Percentiles rank a stretch among this genome's conserved stretches.
Evolutionary conservation across 2,888 invertebrate species (phyloP).

Genomic region (Lepidocyrtinus sp.): DNA sequence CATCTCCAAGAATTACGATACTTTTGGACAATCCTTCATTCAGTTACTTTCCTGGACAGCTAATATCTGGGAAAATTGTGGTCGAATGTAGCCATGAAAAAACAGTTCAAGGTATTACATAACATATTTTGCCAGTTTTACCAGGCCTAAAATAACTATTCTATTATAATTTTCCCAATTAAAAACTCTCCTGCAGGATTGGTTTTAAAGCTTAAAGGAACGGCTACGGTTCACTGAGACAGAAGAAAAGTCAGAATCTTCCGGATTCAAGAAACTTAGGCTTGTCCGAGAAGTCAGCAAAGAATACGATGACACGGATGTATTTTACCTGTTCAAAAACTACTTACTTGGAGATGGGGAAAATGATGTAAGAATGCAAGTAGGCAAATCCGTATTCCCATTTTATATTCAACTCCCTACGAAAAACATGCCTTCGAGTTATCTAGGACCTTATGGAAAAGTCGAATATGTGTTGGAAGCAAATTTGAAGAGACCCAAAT

Average conservation of each 20-base stretch:
- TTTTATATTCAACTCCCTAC: constrained; percentile 83
- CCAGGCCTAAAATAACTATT: too few species aligned
- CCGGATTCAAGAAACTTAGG: constrained; percentile 76
- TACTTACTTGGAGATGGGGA: constrained; percentile 80
- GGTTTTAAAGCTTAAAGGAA: constrained; percentile 81
- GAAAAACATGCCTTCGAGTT: constrained; percentile 83
- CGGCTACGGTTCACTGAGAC: constrained; percentile 83
- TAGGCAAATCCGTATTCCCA: constrained; percentile 83
- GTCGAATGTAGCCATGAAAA: constrained; percentile 77
- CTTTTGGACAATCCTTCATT: constrained; percentile 81
- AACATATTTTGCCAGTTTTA: too few species aligned
- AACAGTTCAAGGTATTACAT: constrained; percentile 79
- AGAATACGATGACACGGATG: constrained; percentile 80
- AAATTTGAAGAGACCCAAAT: constrained; percentile 82
- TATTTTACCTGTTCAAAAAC: constrained; percentile 84
- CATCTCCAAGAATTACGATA: not conserved
- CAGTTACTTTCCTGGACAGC: constrained; percentile 79
- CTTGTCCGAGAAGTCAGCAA: constrained; percentile 78
- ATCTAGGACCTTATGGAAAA: constrained; percentile 82
- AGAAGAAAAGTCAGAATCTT: constrained; percentile 77
- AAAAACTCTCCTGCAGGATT: too few species aligned
- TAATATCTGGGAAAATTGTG: constrained; percentile 78
- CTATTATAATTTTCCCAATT: not conserved
- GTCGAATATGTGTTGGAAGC: constrained; percentile 86
- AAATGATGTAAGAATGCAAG: constrained; percentile 79